Base-by-base conservation (phyloP, 2,888 invertebrate genomes). In the Coleophora deauratella region DNA sequence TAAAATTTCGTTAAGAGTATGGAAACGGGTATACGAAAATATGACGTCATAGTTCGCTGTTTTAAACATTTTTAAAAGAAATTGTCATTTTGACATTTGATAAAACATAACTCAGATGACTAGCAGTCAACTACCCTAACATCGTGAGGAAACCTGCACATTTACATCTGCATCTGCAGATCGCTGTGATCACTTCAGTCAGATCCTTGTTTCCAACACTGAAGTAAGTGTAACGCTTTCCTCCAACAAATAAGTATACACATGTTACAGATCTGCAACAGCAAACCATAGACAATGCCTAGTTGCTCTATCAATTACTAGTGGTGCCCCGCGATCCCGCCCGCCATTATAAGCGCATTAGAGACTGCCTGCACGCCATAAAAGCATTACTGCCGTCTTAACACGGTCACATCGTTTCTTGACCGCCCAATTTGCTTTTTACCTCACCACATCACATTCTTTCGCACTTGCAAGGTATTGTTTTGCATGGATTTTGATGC, bases 341-440 rank as follows among this genome's bases (percentile, higher is more conserved):
- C 68, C 66, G 66, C 72, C 63, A 84, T 84, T 84, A 84, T 81
- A 84, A 80, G 62, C 58, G 62, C 80, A 81, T 84, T 80, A 82
- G 77, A 73, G 72, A 70, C 62, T 56, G 59, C 62, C n/a, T n/a
- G 72, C 84, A 84, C 82, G 84, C 80, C 63, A 84, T 78, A 66
- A 55, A 62, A 56, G 63, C 81, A 84, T 84, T 84, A 82, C 73
- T 57, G 61, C 55, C 63, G 65, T 60, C 65, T 63, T 81, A 82
- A 82, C 82, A 80, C 84, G 84, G 84, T 84, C 79, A 82, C 78
- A 69, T 71, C 65, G 61, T 74, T 79, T 77, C 68, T 72, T 60
- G 60, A 59, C 66, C 69, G 71, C 72, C 80, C 73, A 80, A 81
- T 79, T 79, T 76, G 54, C 57, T 69, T 72, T 73, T 72, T 69